phyloP scores from a whole-genome alignment of 1,140 invertebrate genomes.

The Palaemon carinicauda region DNA sequence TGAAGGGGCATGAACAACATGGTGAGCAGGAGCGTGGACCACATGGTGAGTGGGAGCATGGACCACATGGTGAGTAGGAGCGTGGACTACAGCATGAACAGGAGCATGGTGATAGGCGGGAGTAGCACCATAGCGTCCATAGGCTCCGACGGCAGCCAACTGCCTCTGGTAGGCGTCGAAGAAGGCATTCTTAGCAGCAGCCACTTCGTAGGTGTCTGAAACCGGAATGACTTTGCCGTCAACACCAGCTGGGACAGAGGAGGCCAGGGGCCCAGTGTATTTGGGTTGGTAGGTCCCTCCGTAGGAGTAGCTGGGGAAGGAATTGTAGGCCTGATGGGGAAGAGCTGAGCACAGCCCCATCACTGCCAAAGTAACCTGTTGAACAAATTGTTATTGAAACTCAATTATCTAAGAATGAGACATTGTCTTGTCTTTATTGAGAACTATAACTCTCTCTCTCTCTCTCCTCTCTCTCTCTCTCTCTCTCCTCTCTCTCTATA shows the following conservation, averaged over 20 bases:
- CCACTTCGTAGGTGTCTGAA: conserved; percentile 42
- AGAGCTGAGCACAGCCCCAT: not conserved
- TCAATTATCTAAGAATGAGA: no score
- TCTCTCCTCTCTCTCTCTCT: no score
- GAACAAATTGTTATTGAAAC: no score
- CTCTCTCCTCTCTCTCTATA: no score
- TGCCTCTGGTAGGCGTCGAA: conserved; percentile 36
- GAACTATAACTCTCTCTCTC: no score
- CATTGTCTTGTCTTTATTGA: no score
- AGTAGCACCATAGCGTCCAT: not conserved
- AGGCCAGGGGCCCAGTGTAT: conserved; percentile 52
- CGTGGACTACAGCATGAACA: not conserved
- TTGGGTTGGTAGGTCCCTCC: not conserved
- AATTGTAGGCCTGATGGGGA: not conserved
- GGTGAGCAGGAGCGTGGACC: not conserved
- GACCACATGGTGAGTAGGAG: not conserved
- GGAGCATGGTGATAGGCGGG: not conserved
- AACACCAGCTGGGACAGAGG: conserved; percentile 50
- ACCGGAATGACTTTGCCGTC: conserved; percentile 36
- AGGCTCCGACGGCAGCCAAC: conserved; percentile 14
- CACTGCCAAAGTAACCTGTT: not conserved
- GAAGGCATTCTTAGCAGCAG: conserved; percentile 30
- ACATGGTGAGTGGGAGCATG: not conserved
- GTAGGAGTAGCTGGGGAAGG: not conserved
- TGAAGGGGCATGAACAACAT: not conserved